A percentile compares a stretch with the other conserved stretches of the same genome.
Evolutionary conservation across 2,113 vertebrate species (phyloP).

Genomic region (Phoxinus phoxinus): DNA sequence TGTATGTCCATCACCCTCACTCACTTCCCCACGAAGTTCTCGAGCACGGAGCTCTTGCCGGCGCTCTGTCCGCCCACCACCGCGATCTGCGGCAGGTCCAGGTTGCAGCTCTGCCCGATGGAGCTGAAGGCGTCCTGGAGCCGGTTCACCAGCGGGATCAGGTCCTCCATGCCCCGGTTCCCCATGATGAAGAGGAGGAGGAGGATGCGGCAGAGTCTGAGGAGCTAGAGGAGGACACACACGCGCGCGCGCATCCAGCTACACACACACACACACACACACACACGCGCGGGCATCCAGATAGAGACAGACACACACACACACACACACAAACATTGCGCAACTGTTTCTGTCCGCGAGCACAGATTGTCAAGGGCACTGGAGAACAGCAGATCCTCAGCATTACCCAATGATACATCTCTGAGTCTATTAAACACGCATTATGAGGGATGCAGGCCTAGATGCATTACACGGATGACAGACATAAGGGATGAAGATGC

Average conservation of each 20-base stretch:
- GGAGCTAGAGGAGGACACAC: slow-evolving; percentile 65
- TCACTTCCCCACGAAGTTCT: slow-evolving; percentile 90
- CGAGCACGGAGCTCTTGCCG: slow-evolving; percentile 90
- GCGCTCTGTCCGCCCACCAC: slow-evolving; percentile 91
- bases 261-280: too few relatives aligned
- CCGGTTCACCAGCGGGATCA: slow-evolving; percentile 91
- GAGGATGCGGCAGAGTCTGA: slow-evolving; percentile 17
- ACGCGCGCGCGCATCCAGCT: not conserved
- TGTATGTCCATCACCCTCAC: slow-evolving; percentile 8
- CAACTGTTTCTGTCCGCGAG: slow-evolving; percentile 65
- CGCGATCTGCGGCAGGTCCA: slow-evolving; percentile 90
- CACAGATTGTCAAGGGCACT: slow-evolving; percentile 68
- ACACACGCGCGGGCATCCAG: too few relatives aligned
- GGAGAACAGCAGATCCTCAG: too few relatives aligned
- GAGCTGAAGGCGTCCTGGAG: slow-evolving; percentile 93
- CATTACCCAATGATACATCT: not conserved
- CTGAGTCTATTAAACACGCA: not conserved
- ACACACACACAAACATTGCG: slow-evolving; percentile 63
- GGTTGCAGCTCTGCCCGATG: slow-evolving; percentile 88
- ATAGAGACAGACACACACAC: too few relatives aligned
- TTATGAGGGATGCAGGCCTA: not conserved
- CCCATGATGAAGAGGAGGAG: slow-evolving; percentile 71
- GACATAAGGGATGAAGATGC: not conserved
- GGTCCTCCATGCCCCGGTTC: slow-evolving; percentile 90
- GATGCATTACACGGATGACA: not conserved